Evolutionary conservation across 1,140 invertebrate genomes (phyloP), one percentile per base, ranked within the genome.

Genomic region (Drosophila kikkawai): DNA sequence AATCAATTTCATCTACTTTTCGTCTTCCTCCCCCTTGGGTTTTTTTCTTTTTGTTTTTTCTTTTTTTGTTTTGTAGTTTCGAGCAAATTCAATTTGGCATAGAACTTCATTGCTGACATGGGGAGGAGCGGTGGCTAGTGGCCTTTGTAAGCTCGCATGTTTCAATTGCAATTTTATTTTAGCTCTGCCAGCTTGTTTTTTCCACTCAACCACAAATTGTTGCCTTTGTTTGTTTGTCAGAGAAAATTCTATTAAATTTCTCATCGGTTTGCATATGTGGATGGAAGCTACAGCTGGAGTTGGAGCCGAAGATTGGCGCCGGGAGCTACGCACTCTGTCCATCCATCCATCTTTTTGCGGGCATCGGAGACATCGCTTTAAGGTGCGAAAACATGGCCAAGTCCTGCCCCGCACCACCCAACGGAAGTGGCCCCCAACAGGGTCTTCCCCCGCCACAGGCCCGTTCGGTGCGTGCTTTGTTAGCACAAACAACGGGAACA

Each of bases 1-100:
- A 88, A 88, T 88, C 85, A 88, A 88, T 88, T 88, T 90, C 84
- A 82, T 88, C 85, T 88, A 84, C 84, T 87, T 87, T 88, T 67
- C 64, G 79, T 55, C 57, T 42, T 53, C 34, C 41, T 32, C 37
- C 45, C 41, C 58, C 29, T 45, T 48, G 19, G 15, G 19, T 26
- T 11, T 34, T 17, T 22, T 12, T 8, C 22, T 29, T 29, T 44
- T n/a, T 3, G 7, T 15, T 9, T n/a, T 69, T 58, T 63, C 55
- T 73, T 69, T 63, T 77, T 81, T 70, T 84, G 74, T 88, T 88
- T 84, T 81, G 78, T 73, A 88, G 84, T 87, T 87, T 88, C 63
- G 80, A 58, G 68, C 68, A 88, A 88, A 88, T 88, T 88, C 73
- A 88, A 88, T 88, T 88, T 88, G 80, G 84, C 80, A 87, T 80